Evolutionary conservation across 2,888 invertebrate genomes (phyloP).

Genomic region (Drosophila mettleri): DNA sequence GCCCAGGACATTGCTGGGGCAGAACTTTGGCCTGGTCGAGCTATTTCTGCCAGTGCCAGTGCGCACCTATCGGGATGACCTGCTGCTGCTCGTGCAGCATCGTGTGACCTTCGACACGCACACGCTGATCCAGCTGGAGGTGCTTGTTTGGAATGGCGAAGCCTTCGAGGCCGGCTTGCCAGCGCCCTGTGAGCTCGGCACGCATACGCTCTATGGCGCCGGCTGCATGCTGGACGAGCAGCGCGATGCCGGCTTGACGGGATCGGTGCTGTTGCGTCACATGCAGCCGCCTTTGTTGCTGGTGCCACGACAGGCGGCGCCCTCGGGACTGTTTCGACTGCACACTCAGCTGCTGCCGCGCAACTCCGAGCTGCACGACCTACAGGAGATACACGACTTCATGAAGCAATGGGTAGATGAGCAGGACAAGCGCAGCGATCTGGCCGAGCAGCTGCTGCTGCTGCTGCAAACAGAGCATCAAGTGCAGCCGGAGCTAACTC

Average conservation of each 20-base stretch:
- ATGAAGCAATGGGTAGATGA: conserved; percentile 77
- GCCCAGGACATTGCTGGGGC: conserved; percentile 81
- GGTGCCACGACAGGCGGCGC: conserved; percentile 80
- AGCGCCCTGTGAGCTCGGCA: conserved; percentile 79
- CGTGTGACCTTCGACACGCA: conserved; percentile 83
- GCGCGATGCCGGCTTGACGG: conserved; percentile 78
- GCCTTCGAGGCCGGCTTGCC: conserved; percentile 82
- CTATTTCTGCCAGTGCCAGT: conserved; percentile 82
- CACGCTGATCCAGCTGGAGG: conserved; percentile 80
- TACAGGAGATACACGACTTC: conserved; percentile 76
- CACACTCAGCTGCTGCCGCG: conserved; percentile 77
- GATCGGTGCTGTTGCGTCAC: conserved; percentile 74
- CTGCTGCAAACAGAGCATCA: conserved; percentile 11
- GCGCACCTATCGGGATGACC: conserved; percentile 84
- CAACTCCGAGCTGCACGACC: conserved; percentile 79
- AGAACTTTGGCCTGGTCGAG: conserved; percentile 83
- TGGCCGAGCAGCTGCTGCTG: conserved; percentile 35
- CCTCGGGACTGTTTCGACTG: conserved; percentile 81
- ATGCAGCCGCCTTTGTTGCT: conserved; percentile 76
- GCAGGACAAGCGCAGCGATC: conserved; percentile 67
- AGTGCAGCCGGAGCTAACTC: not conserved
- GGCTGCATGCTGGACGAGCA: conserved; percentile 82
- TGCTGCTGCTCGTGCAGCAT: conserved; percentile 85
- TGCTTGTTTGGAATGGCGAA: conserved; percentile 85
- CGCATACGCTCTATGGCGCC: conserved; percentile 69